Evolutionary conservation across 2,113 vertebrate species (phyloP).

Genomic region (Gulo gulo): DNA sequence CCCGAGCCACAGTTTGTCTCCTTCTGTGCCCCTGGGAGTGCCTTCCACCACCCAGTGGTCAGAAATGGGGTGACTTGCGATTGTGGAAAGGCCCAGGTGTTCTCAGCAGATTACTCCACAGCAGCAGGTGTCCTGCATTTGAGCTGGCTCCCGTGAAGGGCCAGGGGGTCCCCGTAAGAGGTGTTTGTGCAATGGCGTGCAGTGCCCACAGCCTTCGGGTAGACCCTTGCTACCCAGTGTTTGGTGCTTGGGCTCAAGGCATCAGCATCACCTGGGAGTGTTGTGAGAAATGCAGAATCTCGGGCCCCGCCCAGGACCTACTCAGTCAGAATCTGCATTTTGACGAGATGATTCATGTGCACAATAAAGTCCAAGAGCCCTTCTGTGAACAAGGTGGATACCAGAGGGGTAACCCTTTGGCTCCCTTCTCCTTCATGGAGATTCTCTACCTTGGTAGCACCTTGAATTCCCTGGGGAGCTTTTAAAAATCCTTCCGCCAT

Average conservation of each 20-base stretch:
- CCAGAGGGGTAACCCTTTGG: accelerated
- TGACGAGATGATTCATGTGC: background rate
- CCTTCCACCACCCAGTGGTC: background rate
- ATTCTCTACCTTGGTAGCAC: too few relatives aligned
- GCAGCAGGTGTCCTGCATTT: background rate
- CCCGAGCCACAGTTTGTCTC: background rate
- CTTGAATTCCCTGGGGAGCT: background rate
- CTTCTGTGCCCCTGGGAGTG: background rate
- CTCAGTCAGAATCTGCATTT: background rate
- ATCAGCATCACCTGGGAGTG: background rate
- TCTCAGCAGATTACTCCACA: background rate
- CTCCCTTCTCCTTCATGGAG: background rate
- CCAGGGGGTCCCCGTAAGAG: accelerated
- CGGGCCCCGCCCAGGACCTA: background rate
- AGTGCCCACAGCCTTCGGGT: background rate
- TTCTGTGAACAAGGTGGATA: background rate
- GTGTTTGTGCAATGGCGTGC: background rate
- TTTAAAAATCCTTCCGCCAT: background rate
- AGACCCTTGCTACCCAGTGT: background rate
- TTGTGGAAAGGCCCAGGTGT: too few relatives aligned
- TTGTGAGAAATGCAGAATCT: background rate
- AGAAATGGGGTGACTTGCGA: background rate
- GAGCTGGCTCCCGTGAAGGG: background rate
- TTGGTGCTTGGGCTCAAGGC: accelerated
- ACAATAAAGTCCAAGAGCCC: background rate